Percentiles rank a stretch among this genome's conserved stretches.
Conservation (phyloP, 2,888 invertebrate genomes). For the Phragmatobia fuliginosa region DNA sequence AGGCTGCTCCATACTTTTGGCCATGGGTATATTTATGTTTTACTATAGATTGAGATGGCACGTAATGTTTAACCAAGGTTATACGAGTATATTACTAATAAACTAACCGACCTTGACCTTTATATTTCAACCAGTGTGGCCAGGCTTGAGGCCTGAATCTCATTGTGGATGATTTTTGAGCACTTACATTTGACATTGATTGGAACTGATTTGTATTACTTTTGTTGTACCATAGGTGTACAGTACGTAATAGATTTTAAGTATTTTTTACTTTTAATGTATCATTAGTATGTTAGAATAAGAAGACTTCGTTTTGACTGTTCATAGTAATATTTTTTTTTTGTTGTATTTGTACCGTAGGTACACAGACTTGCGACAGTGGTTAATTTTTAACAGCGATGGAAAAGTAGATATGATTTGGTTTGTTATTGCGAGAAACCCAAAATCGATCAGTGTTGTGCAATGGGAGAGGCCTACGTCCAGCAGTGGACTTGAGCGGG, state of each 20-base stretch:
- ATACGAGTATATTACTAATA: background rate
- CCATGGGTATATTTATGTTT: no score
- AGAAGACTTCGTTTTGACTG: background rate
- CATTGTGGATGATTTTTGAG: background rate
- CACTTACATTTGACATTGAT: conserved; percentile 6
- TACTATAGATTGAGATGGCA: background rate
- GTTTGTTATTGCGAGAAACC: no score
- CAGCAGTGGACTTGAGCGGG: no score
- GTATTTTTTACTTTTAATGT: conserved; percentile 2
- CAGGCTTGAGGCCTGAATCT: background rate
- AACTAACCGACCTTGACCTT: background rate
- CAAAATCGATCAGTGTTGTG: no score
- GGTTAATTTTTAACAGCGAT: background rate
- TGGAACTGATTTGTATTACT: background rate
- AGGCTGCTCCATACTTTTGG: no score
- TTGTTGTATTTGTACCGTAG: background rate
- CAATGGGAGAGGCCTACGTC: no score
- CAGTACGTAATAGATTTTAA: background rate
- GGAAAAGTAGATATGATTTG: background rate
- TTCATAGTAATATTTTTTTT: background rate
- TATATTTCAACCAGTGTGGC: background rate
- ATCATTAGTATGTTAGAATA: background rate
- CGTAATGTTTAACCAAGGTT: background rate
- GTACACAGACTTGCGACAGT: background rate
- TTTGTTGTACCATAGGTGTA: background rate